phyloP scores from a whole-genome alignment of 2,888 invertebrate genomes.

The Drosophila monieri region DNA sequence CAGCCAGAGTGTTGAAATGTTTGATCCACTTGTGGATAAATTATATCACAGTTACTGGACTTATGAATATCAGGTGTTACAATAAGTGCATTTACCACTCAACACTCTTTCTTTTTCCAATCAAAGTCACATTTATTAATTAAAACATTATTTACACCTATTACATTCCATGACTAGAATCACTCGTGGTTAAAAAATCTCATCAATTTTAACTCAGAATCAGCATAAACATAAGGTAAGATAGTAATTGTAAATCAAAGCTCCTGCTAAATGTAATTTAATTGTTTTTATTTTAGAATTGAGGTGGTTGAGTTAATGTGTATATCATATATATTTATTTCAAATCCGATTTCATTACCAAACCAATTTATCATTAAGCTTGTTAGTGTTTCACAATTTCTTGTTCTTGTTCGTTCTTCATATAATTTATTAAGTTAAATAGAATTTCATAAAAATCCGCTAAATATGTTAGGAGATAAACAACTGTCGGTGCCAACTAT shows the following conservation, averaged over 20 bases:
- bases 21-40: conserved; percentile 23
- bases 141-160: conserved; percentile 42
- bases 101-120: conserved; percentile 18
- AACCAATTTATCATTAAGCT: conserved; percentile 67
- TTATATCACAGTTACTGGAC: conserved; percentile 21
- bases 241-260: conserved; percentile 44
- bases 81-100: conserved; percentile 1
- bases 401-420: conserved; percentile 41
- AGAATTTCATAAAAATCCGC: conserved; percentile 76
- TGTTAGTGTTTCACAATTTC: conserved; percentile 64
- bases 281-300: conserved; percentile 38
- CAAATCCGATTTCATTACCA: conserved; percentile 60
- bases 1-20: conserved; percentile 24
- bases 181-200: conserved; percentile 57
- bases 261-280: conserved; percentile 34
- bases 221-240: conserved; percentile 32
- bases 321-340: conserved; percentile 49
- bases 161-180: conserved; percentile 71
- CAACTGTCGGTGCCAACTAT: conserved; percentile 49
- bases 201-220: conserved; percentile 19
- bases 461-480: conserved; percentile 73
- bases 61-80: conserved; percentile 16
- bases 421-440: conserved; percentile 74
- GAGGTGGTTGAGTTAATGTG: conserved; percentile 41
- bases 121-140: conserved; percentile 37